phyloP scores from a whole-genome alignment of 2,888 invertebrate genomes.

The Drosophila mettleri region DNA sequence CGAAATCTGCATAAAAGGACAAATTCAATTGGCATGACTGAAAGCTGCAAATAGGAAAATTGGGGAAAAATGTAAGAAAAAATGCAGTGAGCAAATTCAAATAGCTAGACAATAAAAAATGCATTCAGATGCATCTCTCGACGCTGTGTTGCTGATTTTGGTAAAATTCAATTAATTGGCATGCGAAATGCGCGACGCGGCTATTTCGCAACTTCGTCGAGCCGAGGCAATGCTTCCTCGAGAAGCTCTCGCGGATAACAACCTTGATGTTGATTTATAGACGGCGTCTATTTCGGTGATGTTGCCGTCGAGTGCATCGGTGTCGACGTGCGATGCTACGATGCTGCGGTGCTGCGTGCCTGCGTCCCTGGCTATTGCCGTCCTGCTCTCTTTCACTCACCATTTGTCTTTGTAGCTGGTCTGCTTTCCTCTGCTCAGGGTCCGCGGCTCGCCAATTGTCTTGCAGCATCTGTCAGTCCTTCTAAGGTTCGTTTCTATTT shows the following conservation, averaged over 20 bases:
- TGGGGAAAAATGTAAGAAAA: not conserved
- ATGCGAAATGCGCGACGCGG: constrained; percentile 61
- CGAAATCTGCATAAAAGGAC: constrained; percentile 65
- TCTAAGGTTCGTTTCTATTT: constrained; percentile 85
- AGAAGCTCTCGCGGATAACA: constrained; percentile 71
- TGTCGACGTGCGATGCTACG: too few relatives aligned
- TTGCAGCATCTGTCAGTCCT: constrained; percentile 80
- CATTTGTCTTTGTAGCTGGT: not conserved
- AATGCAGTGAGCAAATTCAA: constrained; percentile 28
- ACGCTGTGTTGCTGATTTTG: constrained; percentile 53
- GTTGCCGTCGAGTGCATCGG: constrained; percentile 30
- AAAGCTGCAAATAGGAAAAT: constrained; percentile 16
- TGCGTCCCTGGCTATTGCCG: constrained; percentile 43
- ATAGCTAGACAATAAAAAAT: constrained; percentile 28
- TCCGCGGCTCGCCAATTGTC: constrained; percentile 66
- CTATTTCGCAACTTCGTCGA: constrained; percentile 71
- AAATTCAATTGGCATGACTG: constrained; percentile 56
- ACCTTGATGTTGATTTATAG: constrained; percentile 84
- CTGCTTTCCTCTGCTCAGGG: constrained; percentile 23
- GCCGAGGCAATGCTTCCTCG: constrained; percentile 61
- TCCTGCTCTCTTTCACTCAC: constrained; percentile 19
- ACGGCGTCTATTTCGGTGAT: constrained; percentile 66
- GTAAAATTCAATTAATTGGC: constrained; percentile 63
- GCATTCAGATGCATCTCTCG: constrained; percentile 33
- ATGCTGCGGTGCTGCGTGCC: constrained; percentile 46